These are phyloP conservation scores for Melitaea cinxia DNA, from an alignment of 1,140 invertebrate species.

Conservation along the genomic window DNA sequence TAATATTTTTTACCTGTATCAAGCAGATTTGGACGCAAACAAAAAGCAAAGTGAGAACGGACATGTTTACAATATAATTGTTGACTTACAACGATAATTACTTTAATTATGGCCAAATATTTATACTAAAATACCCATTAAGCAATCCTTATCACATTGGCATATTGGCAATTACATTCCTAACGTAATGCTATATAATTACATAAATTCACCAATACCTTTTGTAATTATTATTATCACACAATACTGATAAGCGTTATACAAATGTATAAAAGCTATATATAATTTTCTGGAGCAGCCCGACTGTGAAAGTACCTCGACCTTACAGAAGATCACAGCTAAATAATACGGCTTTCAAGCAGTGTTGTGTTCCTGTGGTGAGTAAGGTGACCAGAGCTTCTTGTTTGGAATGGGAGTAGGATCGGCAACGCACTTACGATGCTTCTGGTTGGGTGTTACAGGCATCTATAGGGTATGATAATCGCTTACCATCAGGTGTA, in stretches of 20 bases:
- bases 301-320: too few species aligned
- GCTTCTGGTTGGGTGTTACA: too few species aligned
- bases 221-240: neutral
- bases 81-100: neutral
- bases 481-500: too few species aligned
- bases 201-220: neutral
- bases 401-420: too few species aligned
- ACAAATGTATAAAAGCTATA: neutral
- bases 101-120: neutral
- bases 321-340: too few species aligned
- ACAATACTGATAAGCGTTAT: neutral
- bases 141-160: neutral
- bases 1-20: slow-evolving; percentile 38
- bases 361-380: too few species aligned
- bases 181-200: neutral
- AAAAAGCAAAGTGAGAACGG: slow-evolving; percentile 28
- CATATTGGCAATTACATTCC: neutral
- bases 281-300: too few species aligned
- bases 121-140: slow-evolving; percentile 2
- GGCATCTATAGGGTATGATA: too few species aligned
- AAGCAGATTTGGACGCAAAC: slow-evolving; percentile 41
- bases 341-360: too few species aligned
- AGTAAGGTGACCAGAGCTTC: too few species aligned
- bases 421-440: too few species aligned
- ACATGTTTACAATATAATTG: slow-evolving; percentile 19